Evolutionary conservation across 2,888 invertebrate genomes (phyloP).

Genomic region (Mimumesa dahlbomi): DNA sequence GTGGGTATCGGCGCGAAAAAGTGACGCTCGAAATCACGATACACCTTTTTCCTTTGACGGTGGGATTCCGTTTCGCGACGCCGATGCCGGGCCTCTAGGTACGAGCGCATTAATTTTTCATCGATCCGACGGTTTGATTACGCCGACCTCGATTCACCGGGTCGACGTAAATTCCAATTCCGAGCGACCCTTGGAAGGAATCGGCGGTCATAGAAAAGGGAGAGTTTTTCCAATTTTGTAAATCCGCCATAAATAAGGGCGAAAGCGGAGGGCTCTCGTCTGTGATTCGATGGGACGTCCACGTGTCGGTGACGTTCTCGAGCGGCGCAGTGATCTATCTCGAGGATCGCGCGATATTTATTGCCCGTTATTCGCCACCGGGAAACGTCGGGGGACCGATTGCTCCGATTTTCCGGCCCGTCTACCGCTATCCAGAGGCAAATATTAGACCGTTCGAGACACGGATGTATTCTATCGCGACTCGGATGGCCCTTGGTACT

Average conservation of each 20-base stretch:
- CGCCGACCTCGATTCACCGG: constrained; percentile 9
- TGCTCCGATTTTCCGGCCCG: neutral
- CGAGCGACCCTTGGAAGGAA: constrained; percentile 4
- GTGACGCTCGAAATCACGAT: no score
- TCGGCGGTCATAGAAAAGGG: constrained; percentile 6
- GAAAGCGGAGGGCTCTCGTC: constrained; percentile 33
- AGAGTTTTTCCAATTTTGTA: constrained; percentile 52
- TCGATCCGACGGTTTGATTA: neutral
- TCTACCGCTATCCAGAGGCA: neutral
- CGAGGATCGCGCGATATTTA: constrained; percentile 47
- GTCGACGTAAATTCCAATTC: constrained; percentile 46
- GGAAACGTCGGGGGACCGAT: constrained; percentile 24
- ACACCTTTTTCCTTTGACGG: no score
- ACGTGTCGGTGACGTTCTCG: constrained; percentile 47
- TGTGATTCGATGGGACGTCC: constrained; percentile 39
- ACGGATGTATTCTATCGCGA: neutral
- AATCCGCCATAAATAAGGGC: constrained; percentile 58
- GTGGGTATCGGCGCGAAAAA: no score
- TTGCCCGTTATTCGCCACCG: constrained; percentile 27
- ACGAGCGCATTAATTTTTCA: no score
- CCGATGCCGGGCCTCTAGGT: no score
- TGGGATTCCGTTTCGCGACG: no score
- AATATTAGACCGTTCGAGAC: neutral
- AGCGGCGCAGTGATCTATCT: constrained; percentile 44
- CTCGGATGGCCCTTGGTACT: neutral